Evolutionary conservation across 2,797 vertebrate genomes (phyloP).

Genomic region (Orestias chungarensis): DNA sequence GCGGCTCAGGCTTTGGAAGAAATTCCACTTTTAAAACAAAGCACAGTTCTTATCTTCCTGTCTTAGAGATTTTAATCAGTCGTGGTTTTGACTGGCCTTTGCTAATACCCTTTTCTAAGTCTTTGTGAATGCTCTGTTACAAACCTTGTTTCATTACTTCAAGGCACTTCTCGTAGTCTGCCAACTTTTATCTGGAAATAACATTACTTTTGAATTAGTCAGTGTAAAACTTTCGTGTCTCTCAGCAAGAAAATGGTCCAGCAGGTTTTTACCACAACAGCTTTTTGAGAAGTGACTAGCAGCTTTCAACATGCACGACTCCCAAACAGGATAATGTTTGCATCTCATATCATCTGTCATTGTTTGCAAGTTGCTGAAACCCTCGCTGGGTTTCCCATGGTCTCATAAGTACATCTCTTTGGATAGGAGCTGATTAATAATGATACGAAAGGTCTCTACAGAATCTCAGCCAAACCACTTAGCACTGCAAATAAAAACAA

Average conservation of each 20-base stretch:
- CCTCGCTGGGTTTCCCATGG: constrained; percentile 81
- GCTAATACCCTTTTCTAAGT: constrained; percentile 52
- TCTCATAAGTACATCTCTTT: constrained; percentile 72
- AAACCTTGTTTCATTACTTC: constrained; percentile 47
- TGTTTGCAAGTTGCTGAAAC: constrained; percentile 61
- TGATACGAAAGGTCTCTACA: constrained; percentile 70
- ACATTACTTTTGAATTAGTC: constrained; percentile 41
- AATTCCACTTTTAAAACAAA: constrained; percentile 70
- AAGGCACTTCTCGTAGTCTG: constrained; percentile 21
- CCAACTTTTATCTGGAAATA: constrained; percentile 20
- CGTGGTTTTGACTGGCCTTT: constrained; percentile 55
- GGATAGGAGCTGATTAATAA: constrained; percentile 78
- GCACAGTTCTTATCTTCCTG: constrained; percentile 63
- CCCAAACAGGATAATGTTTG: constrained; percentile 39
- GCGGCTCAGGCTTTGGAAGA: constrained; percentile 36
- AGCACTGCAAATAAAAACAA: constrained; percentile 81
- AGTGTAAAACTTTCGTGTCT: constrained; percentile 18
- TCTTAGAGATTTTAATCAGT: constrained; percentile 48
- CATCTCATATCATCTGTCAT: constrained; percentile 60
- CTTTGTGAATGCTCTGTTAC: constrained; percentile 52
- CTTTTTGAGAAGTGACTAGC: constrained; percentile 53
- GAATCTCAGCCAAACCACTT: constrained; percentile 57
- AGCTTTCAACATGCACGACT: constrained; percentile 37
- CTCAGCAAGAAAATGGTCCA: constrained; percentile 14
- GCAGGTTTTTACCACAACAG: constrained; percentile 5